Percentiles rank a stretch among this genome's conserved stretches.
phyloP scores from a whole-genome alignment of 92 coral and sea anemone genomes.

The Epizoanthus stellaris region DNA sequence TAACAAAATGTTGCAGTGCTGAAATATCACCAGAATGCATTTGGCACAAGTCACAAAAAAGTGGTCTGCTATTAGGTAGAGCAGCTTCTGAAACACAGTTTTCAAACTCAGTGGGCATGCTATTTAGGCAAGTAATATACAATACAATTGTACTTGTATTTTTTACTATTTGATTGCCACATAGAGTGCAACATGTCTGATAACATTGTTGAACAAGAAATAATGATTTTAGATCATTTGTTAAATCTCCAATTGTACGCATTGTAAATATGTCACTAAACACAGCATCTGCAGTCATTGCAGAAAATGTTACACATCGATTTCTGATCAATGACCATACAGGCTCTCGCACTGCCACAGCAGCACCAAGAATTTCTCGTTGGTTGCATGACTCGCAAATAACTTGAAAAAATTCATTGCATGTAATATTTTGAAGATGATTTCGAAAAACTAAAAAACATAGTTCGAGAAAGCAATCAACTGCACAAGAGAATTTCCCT shows the following conservation, averaged over 20 bases:
- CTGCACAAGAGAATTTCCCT: constrained; percentile 77
- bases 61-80: constrained; percentile 42
- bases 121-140: constrained; percentile 46
- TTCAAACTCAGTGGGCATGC: constrained; percentile 24
- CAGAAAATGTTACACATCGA: constrained; percentile 52
- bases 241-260: constrained; percentile 59
- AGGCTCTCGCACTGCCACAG: constrained; percentile 62
- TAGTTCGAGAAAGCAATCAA: constrained; percentile 71
- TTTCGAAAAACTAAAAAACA: constrained; percentile 47
- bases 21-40: constrained; percentile 49
- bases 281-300: constrained; percentile 76
- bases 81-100: constrained; percentile 59
- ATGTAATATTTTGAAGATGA: constrained; percentile 50
- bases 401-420: constrained; percentile 63
- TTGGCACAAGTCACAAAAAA: constrained; percentile 53
- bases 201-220: constrained; percentile 60
- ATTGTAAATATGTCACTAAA: constrained; percentile 70
- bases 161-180: constrained; percentile 57
- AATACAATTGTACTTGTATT: constrained; percentile 62
- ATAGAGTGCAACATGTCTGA: constrained; percentile 46
- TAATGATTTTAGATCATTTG: constrained; percentile 55
- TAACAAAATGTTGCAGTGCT: constrained; percentile 43
- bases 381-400: constrained; percentile 49
- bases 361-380: constrained; percentile 53
- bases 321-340: constrained; percentile 61